Conservation (phyloP, 2,113 vertebrate genomes). For the Smithornis capensis region DNA sequence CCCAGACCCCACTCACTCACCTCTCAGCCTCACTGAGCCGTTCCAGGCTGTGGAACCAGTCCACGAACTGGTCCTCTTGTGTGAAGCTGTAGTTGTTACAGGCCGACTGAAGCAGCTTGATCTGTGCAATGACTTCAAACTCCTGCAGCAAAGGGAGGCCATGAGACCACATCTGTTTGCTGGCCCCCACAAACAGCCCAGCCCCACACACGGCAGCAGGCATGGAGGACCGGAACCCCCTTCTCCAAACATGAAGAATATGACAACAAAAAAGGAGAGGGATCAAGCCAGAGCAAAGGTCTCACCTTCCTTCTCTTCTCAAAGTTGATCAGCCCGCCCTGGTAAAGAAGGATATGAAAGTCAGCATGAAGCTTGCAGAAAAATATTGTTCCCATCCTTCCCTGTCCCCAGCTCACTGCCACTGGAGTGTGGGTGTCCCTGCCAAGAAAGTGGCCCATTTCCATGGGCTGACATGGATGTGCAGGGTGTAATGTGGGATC, state of each 20-base stretch:
- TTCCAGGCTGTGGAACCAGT: constrained; percentile 88
- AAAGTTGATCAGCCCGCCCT: constrained; percentile 96
- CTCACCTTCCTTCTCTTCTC: constrained; percentile 96
- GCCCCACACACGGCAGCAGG: accelerated
- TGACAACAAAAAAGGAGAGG: neutral
- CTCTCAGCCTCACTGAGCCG: constrained; percentile 90
- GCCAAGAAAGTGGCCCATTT: neutral
- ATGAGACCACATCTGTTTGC: neutral
- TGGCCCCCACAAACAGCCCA: neutral
- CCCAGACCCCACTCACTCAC: constrained; percentile 50
- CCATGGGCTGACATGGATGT: neutral
- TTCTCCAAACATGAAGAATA: neutral
- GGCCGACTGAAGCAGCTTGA: constrained; percentile 93
- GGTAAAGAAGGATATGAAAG: neutral
- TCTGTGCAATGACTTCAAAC: constrained; percentile 96
- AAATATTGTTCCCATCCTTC: neutral
- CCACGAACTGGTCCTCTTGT: constrained; percentile 81
- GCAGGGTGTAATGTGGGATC: neutral
- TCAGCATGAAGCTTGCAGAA: neutral
- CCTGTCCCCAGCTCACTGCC: neutral
- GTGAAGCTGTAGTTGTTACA: constrained; percentile 96
- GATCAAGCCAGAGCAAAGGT: neutral
- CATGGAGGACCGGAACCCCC: neutral
- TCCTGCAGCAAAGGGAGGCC: constrained; percentile 73
- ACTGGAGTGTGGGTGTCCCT: neutral